These are phyloP conservation scores for Noctua janthe DNA, from an alignment of 2,888 invertebrate genomes.

Conservation along the genomic window DNA sequence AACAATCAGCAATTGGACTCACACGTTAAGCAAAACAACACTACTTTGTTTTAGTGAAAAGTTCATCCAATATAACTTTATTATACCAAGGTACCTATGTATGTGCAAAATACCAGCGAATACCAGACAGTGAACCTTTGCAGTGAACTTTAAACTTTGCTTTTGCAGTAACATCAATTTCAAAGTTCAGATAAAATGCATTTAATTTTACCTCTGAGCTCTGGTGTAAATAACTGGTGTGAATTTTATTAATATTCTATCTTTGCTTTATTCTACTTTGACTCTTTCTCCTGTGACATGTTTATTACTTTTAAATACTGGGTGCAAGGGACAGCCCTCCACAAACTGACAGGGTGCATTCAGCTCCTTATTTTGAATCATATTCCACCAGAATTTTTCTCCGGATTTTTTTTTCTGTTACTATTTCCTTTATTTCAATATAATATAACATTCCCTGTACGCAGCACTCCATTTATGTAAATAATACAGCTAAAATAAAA, in stretches of 20 bases:
- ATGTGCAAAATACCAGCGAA: conserved; percentile 39
- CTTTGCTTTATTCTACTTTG: background rate
- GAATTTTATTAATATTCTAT: conserved; percentile 15
- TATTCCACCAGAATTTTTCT: too few relatives aligned
- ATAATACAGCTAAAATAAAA: too few relatives aligned
- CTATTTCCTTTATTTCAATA: too few relatives aligned
- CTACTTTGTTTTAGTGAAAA: conserved; percentile 32
- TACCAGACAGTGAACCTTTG: conserved; percentile 60
- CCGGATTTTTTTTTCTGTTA: too few relatives aligned
- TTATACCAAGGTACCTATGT: conserved; percentile 22
- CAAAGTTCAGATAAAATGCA: conserved; percentile 56
- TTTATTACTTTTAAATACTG: background rate
- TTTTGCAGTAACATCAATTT: conserved; percentile 58
- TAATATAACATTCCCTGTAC: too few relatives aligned
- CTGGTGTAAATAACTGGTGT: conserved; percentile 21
- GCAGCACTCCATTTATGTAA: too few relatives aligned
- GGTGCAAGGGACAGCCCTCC: too few relatives aligned
- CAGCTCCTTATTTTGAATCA: too few relatives aligned
- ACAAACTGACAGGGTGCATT: too few relatives aligned
- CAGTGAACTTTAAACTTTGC: conserved; percentile 62
- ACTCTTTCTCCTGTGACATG: background rate
- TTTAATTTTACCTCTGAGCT: conserved; percentile 35
- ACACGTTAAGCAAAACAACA: conserved; percentile 17
- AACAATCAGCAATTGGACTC: background rate
- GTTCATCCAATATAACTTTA: conserved; percentile 43